Evolutionary conservation across 2,888 invertebrate genomes (phyloP).

Genomic region (Eristalinus sepulchralis): DNA sequence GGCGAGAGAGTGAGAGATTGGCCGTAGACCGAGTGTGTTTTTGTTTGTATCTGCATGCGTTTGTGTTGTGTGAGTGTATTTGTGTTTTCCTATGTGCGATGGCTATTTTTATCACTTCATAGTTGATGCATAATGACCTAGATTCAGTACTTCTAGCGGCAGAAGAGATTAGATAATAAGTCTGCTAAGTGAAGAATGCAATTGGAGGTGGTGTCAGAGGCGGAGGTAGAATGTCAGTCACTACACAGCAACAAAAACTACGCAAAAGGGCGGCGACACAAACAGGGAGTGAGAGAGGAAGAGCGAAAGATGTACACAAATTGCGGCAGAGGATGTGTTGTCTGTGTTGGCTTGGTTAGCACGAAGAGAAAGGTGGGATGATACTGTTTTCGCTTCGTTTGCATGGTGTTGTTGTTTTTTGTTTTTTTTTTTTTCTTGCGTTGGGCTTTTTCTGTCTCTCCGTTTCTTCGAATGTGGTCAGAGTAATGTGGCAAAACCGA

Average conservation of each 20-base stretch:
- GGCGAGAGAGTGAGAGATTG: conserved; percentile 31
- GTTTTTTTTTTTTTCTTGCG: no score
- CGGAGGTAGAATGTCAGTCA: not conserved
- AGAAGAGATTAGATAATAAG: conserved; percentile 71
- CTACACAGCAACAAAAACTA: not conserved
- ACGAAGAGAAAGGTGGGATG: conserved; percentile 2
- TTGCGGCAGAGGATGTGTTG: conserved; percentile 3
- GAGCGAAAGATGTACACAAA: conserved; percentile 35
- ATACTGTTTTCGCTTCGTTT: not conserved
- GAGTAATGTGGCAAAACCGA: not conserved
- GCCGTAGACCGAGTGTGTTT: not conserved
- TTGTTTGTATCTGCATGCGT: not conserved
- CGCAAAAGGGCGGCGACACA: conserved; percentile 38
- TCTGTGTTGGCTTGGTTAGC: not conserved
- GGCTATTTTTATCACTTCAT: conserved; percentile 71
- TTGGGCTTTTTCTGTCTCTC: not conserved
- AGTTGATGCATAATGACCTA: conserved; percentile 72
- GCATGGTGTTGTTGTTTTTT: no score
- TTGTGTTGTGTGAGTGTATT: conserved; percentile 6
- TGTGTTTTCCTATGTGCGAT: conserved; percentile 44
- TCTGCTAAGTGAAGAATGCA: conserved; percentile 69
- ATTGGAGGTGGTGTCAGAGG: conserved; percentile 55
- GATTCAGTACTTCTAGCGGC: conserved; percentile 61
- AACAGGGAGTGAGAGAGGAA: not conserved
- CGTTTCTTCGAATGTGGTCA: conserved; percentile 33